A percentile compares a stretch with the other conserved stretches of the same genome.
Evolutionary conservation across 2,797 vertebrate species (phyloP).

Genomic region (Synaphobranchus kaupii): DNA sequence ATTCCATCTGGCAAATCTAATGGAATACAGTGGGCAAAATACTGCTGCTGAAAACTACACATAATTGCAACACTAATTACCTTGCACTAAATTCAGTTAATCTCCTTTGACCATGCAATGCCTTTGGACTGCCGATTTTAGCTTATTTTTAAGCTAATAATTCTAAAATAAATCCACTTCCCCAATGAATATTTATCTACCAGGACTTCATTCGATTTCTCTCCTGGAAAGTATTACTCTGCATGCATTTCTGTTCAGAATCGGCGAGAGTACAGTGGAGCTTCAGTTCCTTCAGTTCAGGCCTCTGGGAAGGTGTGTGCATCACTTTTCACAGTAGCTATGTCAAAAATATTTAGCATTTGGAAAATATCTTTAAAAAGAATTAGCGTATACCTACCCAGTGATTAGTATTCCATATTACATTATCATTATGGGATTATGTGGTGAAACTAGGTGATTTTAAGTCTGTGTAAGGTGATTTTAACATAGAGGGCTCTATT

Average conservation of each 20-base stretch:
- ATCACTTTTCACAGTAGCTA: not conserved
- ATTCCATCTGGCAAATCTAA: not conserved
- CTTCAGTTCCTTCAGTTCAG: not conserved
- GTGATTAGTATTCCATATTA: too few species aligned
- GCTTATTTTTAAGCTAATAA: not conserved
- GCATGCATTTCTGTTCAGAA: not conserved
- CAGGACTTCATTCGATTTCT: not conserved
- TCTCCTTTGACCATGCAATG: too few species aligned
- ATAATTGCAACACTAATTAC: too few species aligned
- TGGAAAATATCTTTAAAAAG: not conserved
- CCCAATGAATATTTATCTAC: not conserved
- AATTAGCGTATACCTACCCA: not conserved
- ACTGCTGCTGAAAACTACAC: too few species aligned
- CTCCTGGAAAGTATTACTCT: not conserved
- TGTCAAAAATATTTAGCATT: not conserved
- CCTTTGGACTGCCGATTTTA: not conserved
- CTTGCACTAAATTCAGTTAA: too few species aligned
- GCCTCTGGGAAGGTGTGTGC: not conserved
- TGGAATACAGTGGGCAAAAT: not conserved
- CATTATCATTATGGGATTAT: too few species aligned
- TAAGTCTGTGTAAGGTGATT: too few species aligned
- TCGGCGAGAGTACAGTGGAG: not conserved
- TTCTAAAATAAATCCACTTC: not conserved
- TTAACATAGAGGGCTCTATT: too few species aligned
- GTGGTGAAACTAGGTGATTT: too few species aligned